Conservation (phyloP, 2,888 invertebrate genomes). For the Platynereis dumerilii region DNA sequence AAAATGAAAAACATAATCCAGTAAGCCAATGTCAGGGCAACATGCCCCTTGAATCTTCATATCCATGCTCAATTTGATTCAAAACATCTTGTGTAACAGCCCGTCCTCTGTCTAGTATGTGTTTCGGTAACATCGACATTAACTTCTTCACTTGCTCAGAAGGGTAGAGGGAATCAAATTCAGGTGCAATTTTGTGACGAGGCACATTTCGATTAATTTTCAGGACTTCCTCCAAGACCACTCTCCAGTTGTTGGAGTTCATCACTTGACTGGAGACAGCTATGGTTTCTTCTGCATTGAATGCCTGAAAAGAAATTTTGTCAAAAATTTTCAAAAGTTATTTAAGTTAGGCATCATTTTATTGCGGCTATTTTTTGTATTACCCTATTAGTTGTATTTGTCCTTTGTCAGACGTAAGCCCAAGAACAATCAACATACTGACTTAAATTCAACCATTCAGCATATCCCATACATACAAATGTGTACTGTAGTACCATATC, state of each 20-base stretch:
- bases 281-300: constrained; percentile 57
- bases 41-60: constrained; percentile 8
- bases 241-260: constrained; percentile 57
- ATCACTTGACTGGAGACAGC: constrained; percentile 60
- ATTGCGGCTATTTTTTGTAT: no score
- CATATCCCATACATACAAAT: no score
- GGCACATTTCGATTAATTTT: constrained; percentile 48
- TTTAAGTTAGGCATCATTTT: no score
- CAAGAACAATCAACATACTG: no score
- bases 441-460: no score
- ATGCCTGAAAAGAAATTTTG: constrained; percentile 52
- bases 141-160: constrained; percentile 53
- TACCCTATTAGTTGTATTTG: no score
- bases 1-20: no score
- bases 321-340: no score
- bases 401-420: no score
- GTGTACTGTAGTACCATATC: no score
- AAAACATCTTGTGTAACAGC: constrained; percentile 41
- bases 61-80: constrained; percentile 34
- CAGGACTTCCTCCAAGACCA: constrained; percentile 59
- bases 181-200: constrained; percentile 44
- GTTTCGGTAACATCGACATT: constrained; percentile 46
- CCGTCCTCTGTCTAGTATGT: constrained; percentile 45
- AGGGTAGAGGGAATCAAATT: constrained; percentile 47
- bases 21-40: constrained; percentile 10